phyloP scores from a whole-genome alignment of 2,888 invertebrate species.

The Vandiemenella viatica region DNA sequence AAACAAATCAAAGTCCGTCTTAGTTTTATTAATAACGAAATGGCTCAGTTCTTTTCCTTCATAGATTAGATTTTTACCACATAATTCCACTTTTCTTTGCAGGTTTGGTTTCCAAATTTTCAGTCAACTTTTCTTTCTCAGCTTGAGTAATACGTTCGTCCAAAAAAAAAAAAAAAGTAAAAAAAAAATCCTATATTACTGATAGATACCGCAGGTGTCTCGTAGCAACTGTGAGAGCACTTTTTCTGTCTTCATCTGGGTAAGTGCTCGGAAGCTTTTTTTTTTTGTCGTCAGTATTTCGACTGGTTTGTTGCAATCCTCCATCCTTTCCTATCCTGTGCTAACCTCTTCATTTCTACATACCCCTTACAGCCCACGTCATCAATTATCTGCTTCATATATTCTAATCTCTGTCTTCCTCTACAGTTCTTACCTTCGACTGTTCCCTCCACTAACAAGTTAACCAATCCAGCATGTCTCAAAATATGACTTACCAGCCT shows the following conservation, averaged over 20 bases:
- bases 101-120: constrained; percentile 3
- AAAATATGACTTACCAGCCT: too few relatives aligned
- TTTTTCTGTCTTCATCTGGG: constrained; percentile 5
- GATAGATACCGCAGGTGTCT: constrained; percentile 4
- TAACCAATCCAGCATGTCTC: too few relatives aligned
- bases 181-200: neutral
- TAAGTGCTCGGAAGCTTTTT: too few relatives aligned
- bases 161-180: neutral
- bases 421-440: too few relatives aligned
- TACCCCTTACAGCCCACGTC: too few relatives aligned
- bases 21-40: constrained; percentile 7
- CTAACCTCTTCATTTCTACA: too few relatives aligned
- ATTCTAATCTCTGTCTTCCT: too few relatives aligned
- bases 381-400: too few relatives aligned
- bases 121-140: neutral
- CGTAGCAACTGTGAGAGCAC: constrained; percentile 6
- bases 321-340: too few relatives aligned
- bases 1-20: constrained; percentile 3
- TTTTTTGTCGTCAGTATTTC: too few relatives aligned
- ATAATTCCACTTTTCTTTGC: constrained; percentile 5
- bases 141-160: neutral
- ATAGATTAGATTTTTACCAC: neutral
- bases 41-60: constrained; percentile 1
- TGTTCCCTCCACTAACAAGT: too few relatives aligned
- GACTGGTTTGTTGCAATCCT: too few relatives aligned